These are phyloP conservation scores for Salmo trutta DNA, from an alignment of 2,797 vertebrate genomes.

Conservation along the genomic window DNA sequence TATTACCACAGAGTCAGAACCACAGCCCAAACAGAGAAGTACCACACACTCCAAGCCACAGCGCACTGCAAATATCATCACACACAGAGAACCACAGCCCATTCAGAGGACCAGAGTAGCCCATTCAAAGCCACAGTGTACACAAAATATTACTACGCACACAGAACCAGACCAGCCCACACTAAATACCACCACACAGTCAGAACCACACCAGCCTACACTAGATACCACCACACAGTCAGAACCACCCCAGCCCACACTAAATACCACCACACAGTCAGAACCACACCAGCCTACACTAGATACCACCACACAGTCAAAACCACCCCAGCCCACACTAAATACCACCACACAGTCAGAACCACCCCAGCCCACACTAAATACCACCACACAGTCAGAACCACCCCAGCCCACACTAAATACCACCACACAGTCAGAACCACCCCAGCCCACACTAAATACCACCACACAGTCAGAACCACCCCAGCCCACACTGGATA, in stretches of 20 bases:
- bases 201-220: background rate
- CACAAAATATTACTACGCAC: background rate
- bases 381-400: background rate
- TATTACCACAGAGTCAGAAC: conserved; percentile 15
- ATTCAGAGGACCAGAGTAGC: background rate
- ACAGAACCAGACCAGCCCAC: background rate
- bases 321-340: background rate
- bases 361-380: background rate
- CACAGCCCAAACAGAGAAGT: background rate
- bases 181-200: background rate
- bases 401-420: background rate
- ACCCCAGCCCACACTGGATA: background rate
- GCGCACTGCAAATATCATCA: background rate
- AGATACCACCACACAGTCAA: background rate
- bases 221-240: background rate
- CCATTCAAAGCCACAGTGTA: conserved; percentile 6
- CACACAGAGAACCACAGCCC: background rate
- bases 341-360: background rate
- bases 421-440: background rate
- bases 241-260: background rate
- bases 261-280: background rate
- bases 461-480: background rate
- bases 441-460: background rate
- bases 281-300: conserved; percentile 1
- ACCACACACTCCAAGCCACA: conserved; percentile 10